Evolutionary conservation across 92 coral and sea anemone genomes (phyloP), one percentile per base, ranked within the genome.

Genomic region (Phenganax subtilis): DNA sequence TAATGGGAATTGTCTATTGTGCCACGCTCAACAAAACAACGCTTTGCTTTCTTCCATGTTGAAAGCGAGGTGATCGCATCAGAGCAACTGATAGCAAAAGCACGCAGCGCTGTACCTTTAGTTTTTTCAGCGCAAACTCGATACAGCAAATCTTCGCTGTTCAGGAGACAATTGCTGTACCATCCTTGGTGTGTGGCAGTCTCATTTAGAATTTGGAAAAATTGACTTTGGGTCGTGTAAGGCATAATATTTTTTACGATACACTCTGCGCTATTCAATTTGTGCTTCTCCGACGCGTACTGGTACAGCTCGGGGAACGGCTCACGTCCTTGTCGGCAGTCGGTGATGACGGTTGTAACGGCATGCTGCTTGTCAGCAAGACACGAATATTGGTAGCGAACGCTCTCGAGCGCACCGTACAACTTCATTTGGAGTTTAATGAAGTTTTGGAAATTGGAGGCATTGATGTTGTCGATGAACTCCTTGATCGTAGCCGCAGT

Each of bases 311-410:
- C 77, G 14, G 58, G 58, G 59, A 73, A 73, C 2, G 59, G 58
- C 29, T 3, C 0, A 6, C 59, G 30, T 1, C 77, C 77, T 2
- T 10, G 7, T 20, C 77, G 14, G n/a, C 77, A 73, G 31, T 73
- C 62, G 7, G 30, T 53, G 6, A 73, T n/a, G 3, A 73, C 77
- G 6, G 77, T 73, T 29, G 77, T 27, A 15, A 73, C 12, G 6
- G 77, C 77, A 7, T 73, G 60, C n/a, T 73, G 77, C 28, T 73
- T 73, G 59, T 73, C 44, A 0, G 58, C 77, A 5, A 73, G 77
- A 25, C 77, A 73, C 15, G 30, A 3, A 14, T 53, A 53, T 31
- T 73, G 58, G 77, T 51, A 73, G 10, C 54, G 15, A 8, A 73
- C 55, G 28, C 54, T 9, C 17, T 55, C 51, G 58, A 73, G 20